Evolutionary conservation across 2,113 vertebrate genomes (phyloP).

Genomic region (Crotalus viridis): DNA sequence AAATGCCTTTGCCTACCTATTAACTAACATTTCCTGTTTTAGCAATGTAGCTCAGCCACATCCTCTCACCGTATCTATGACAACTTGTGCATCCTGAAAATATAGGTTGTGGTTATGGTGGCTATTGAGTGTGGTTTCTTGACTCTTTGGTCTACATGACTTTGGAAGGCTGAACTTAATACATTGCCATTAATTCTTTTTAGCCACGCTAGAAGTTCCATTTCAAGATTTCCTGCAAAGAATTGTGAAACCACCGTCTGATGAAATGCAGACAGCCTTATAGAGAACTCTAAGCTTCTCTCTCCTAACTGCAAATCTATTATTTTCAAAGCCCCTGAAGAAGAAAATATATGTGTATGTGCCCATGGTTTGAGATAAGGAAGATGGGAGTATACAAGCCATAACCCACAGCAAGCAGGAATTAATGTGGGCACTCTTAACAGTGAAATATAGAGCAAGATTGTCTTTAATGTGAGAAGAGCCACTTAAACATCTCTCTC

Average conservation of each 20-base stretch:
- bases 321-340: neutral
- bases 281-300: neutral
- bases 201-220: neutral
- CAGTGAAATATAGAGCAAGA: neutral
- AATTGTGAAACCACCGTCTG: neutral
- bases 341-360: neutral
- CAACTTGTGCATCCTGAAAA: conserved; percentile 23
- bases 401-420: neutral
- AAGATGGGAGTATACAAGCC: neutral
- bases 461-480: neutral
- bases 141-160: neutral
- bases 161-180: neutral
- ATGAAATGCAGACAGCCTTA: neutral
- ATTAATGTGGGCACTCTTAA: neutral
- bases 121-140: conserved; percentile 1
- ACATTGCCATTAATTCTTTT: neutral
- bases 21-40: conserved; percentile 26
- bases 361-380: neutral
- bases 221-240: neutral
- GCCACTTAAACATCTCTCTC: neutral
- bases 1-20: neutral
- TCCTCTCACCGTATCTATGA: conserved; percentile 41
- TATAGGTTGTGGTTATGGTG: neutral
- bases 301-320: neutral
- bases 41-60: conserved; percentile 28